phyloP scores from a whole-genome alignment of 2,888 invertebrate species.

The Lamellibrachia columna region DNA sequence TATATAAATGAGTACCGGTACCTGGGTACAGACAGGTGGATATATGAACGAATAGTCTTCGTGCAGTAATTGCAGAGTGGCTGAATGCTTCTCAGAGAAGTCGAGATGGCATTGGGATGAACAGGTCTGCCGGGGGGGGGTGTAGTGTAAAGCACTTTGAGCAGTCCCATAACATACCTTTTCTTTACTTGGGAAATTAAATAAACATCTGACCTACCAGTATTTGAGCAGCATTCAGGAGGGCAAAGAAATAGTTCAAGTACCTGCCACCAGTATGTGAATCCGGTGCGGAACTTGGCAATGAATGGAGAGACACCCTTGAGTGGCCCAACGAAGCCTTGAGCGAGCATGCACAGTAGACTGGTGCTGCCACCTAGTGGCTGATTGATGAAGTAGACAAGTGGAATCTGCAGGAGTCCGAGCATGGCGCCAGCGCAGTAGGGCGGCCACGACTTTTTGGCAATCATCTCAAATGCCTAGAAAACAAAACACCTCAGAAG shows the following conservation, averaged over 20 bases:
- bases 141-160: too few species aligned
- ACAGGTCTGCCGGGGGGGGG: too few species aligned
- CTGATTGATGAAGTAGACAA: constrained; percentile 41
- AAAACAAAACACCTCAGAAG: not conserved
- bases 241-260: not conserved
- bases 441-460: constrained; percentile 45
- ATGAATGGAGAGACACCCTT: constrained; percentile 43
- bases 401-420: constrained; percentile 47
- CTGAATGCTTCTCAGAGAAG: too few species aligned
- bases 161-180: too few species aligned
- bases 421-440: constrained; percentile 43
- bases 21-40: too few species aligned
- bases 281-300: constrained; percentile 39
- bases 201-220: too few species aligned
- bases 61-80: too few species aligned
- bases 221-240: too few species aligned
- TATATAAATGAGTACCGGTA: too few species aligned
- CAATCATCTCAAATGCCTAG: not conserved
- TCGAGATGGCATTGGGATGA: too few species aligned
- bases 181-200: too few species aligned
- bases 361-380: constrained; percentile 47
- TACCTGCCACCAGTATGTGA: constrained; percentile 50
- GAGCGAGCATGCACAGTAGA: constrained; percentile 43
- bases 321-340: constrained; percentile 41
- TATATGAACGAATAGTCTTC: too few species aligned